These are phyloP conservation scores for Amphiura filiformis DNA, from an alignment of 35 echinoderm and acorn worm genomes.

Conservation along the genomic window DNA sequence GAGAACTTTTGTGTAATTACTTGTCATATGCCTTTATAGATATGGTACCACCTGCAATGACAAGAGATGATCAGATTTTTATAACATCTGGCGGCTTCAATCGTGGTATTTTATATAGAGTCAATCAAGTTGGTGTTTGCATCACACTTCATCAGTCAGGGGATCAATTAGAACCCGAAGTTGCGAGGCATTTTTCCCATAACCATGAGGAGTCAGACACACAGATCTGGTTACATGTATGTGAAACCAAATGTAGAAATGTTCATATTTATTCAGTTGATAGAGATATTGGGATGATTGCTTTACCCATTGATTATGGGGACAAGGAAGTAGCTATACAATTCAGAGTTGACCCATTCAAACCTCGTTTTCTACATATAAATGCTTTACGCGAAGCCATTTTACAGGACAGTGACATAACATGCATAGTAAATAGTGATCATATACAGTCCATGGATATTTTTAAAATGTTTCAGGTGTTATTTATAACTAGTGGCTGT, in stretches of 20 bases:
- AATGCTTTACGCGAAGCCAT: neutral
- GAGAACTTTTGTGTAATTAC: conserved; percentile 34
- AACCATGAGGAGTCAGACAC: conserved; percentile 51
- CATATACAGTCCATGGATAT: no score
- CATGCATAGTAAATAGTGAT: neutral
- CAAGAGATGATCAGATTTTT: conserved; percentile 11
- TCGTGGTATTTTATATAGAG: neutral
- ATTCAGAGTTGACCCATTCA: neutral
- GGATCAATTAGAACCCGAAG: no score
- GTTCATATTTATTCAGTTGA: conserved; percentile 44
- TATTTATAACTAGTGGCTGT: conserved; percentile 44
- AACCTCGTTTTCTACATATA: neutral
- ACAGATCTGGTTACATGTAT: conserved; percentile 50
- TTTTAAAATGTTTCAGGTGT: conserved; percentile 44
- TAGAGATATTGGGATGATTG: conserved; percentile 45
- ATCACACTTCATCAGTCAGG: neutral
- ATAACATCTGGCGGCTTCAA: conserved; percentile 32
- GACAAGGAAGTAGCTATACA: conserved; percentile 37
- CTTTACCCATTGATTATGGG: conserved; percentile 20
- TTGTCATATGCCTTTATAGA: conserved; percentile 29
- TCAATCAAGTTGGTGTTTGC: neutral
- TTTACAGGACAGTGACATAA: neutral
- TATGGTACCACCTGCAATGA: neutral
- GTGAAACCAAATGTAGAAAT: conserved; percentile 21
- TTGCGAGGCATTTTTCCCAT: neutral